These are phyloP conservation scores for Octonoba sinensis DNA, from an alignment of 2,888 invertebrate species.

Conservation along the genomic window DNA sequence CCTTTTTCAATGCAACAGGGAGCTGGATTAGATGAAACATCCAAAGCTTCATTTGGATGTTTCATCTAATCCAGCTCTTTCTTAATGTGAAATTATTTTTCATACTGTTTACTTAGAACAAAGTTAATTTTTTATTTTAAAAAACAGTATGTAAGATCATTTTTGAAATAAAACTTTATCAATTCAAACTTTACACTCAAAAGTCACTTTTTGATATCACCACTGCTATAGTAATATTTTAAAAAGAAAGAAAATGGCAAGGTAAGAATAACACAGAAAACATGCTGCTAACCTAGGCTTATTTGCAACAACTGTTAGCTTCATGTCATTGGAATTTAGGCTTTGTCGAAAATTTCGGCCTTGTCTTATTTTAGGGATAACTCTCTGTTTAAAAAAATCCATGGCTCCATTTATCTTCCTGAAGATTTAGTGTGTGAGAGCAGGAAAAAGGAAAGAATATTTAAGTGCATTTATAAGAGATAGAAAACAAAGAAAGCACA, in stretches of 20 bases:
- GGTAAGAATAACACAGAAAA: constrained; percentile 11
- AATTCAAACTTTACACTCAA: no score
- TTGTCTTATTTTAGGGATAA: constrained; percentile 63
- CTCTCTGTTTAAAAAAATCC: constrained; percentile 62
- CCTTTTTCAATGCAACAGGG: no score
- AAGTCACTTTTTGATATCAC: background rate
- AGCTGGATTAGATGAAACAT: no score
- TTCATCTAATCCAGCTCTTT: no score
- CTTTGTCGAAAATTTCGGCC: constrained; percentile 47
- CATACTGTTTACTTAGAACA: no score
- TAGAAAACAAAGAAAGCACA: no score
- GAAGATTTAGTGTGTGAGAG: background rate
- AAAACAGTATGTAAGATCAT: no score
- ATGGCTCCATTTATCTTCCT: constrained; percentile 65
- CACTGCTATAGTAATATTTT: background rate
- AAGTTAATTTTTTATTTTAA: no score
- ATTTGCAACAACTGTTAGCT: constrained; percentile 52
- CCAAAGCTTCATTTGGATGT: no score
- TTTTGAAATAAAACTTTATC: no score
- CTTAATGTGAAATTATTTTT: no score
- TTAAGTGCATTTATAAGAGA: background rate
- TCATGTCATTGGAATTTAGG: constrained; percentile 12
- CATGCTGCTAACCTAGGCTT: constrained; percentile 56
- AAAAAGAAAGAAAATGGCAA: constrained; percentile 5
- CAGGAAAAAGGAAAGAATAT: constrained; percentile 15